These are phyloP conservation scores for Cardinalis cardinalis DNA, from an alignment of 2,113 vertebrate species.

Conservation along the genomic window DNA sequence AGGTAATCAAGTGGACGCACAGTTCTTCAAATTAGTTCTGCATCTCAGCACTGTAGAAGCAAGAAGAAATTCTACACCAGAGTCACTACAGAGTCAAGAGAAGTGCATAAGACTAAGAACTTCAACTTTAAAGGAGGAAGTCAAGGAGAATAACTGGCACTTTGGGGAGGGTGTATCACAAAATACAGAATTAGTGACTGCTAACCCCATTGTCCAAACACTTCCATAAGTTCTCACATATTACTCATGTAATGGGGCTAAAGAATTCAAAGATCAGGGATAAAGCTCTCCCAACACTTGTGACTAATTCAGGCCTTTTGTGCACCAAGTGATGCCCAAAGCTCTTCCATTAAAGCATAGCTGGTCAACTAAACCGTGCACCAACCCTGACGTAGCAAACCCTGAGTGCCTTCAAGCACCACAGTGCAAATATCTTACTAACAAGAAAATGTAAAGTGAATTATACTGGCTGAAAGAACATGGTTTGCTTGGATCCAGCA, in stretches of 20 bases:
- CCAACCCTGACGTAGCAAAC: not conserved
- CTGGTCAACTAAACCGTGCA: not conserved
- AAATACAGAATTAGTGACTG: not conserved
- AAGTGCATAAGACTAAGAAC: not conserved
- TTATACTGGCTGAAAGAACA: not conserved
- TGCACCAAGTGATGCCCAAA: not conserved
- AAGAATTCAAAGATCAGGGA: not conserved
- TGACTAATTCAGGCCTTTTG: not conserved
- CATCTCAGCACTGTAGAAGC: not conserved
- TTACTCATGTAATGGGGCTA: not conserved
- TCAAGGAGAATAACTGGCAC: not conserved
- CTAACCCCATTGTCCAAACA: not conserved
- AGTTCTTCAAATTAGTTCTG: not conserved
- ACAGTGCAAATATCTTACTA: not conserved
- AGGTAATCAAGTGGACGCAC: not conserved
- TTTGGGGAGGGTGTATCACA: not conserved
- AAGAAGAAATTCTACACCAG: not conserved
- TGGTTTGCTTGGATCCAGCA: not conserved
- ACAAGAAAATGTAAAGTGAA: not conserved
- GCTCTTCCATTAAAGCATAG: not conserved
- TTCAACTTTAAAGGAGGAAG: not conserved
- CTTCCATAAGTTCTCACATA: rapidly evolving
- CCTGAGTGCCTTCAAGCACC: not conserved
- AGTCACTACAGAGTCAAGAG: not conserved
- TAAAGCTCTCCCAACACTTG: not conserved